Evolutionary conservation across 2,797 vertebrate genomes (phyloP).

Genomic region (Epinephelus malabaricus): DNA sequence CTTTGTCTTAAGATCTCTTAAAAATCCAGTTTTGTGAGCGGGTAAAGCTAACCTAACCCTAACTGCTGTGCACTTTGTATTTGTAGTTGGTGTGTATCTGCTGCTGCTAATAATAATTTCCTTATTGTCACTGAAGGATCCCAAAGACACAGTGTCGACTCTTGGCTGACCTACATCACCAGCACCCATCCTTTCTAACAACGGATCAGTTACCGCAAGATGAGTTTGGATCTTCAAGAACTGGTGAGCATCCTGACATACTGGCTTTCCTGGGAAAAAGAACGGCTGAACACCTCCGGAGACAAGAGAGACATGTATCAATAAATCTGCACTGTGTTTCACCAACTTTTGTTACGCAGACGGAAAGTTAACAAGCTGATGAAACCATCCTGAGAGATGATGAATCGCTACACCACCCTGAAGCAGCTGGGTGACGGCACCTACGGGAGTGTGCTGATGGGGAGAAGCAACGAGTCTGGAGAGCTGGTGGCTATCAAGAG

Average conservation of each 20-base stretch:
- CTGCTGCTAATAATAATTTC: constrained; percentile 14
- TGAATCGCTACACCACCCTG: constrained; percentile 98
- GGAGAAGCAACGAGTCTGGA: constrained; percentile 95
- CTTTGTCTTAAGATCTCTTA: background rate
- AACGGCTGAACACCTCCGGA: background rate
- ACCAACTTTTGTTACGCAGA: background rate
- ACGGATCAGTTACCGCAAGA: constrained; percentile 53
- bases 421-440: constrained; percentile 97
- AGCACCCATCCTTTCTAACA: constrained; percentile 21
- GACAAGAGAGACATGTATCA: constrained; percentile 22
- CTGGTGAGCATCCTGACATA: constrained; percentile 2
- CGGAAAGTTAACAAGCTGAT: constrained; percentile 58
- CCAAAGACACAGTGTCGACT: background rate
- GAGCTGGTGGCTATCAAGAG: constrained; percentile 98
- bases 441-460: constrained; percentile 97
- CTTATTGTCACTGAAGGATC: constrained; percentile 38
- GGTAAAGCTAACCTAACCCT: no score
- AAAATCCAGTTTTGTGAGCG: background rate
- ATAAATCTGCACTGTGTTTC: constrained; percentile 18
- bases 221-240: constrained; percentile 52
- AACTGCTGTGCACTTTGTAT: background rate
- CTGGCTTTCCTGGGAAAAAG: constrained; percentile 12
- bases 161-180: constrained; percentile 23
- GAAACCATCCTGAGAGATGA: constrained; percentile 76
- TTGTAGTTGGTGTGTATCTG: background rate